phyloP scores from a whole-genome alignment of 2,113 vertebrate species.

The Pseudopodoces humilis region DNA sequence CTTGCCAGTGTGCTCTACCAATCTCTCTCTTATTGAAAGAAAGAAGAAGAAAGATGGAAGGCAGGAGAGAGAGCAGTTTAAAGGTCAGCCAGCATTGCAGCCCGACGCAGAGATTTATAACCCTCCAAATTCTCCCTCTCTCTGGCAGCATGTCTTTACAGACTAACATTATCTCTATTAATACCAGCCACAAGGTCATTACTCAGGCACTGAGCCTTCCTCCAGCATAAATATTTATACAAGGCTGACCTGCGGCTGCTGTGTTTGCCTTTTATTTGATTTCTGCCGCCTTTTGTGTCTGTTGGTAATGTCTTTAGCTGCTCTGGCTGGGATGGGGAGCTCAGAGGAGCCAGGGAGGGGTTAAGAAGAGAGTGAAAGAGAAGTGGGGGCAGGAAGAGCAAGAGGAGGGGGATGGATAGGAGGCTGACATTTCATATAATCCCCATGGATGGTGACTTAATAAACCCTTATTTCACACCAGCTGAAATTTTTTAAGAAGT shows the following conservation, averaged over 20 bases:
- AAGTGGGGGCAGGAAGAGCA: neutral
- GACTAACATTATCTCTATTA: conserved; percentile 82
- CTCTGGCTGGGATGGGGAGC: conserved; percentile 70
- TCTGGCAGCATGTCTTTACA: conserved; percentile 74
- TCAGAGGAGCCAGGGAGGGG: conserved; percentile 63
- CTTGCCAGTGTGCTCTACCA: neutral
- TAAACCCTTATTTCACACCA: neutral
- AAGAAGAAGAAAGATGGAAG: conserved; percentile 31
- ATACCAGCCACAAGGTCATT: conserved; percentile 83
- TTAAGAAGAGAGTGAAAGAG: neutral
- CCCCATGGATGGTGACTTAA: neutral
- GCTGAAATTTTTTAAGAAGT: neutral
- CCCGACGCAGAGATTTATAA: conserved; percentile 69
- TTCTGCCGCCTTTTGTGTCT: conserved; percentile 83
- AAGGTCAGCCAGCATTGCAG: conserved; percentile 63
- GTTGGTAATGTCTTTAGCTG: conserved; percentile 76
- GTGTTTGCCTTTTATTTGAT: conserved; percentile 82
- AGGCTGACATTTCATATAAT: neutral
- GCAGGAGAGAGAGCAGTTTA: conserved; percentile 43
- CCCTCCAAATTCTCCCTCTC: conserved; percentile 36
- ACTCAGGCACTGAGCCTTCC: conserved; percentile 79
- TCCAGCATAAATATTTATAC: conserved; percentile 85
- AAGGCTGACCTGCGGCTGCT: conserved; percentile 78
- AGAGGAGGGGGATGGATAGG: neutral
- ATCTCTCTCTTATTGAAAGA: neutral